These are phyloP conservation scores for Stenodema calcarata DNA, from an alignment of 2,888 invertebrate genomes.

Conservation along the genomic window DNA sequence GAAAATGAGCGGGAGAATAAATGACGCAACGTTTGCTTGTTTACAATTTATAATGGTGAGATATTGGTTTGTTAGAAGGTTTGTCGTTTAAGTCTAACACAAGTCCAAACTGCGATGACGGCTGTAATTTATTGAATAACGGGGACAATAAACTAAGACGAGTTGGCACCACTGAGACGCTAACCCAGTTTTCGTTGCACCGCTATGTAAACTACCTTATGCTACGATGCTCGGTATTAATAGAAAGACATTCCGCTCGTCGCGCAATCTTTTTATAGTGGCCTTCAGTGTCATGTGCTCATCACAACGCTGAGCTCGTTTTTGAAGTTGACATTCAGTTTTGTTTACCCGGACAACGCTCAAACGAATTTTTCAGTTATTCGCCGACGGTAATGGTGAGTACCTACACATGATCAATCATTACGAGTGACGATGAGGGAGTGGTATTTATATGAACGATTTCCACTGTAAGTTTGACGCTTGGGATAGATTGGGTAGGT, in stretches of 20 bases:
- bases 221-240: conserved; percentile 8
- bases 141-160: neutral
- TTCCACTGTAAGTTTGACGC: no score
- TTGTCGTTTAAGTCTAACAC: no score
- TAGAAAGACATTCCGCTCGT: conserved; percentile 18
- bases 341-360: neutral
- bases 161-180: neutral
- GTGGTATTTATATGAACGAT: no score
- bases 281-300: conserved; percentile 19
- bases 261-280: conserved; percentile 23
- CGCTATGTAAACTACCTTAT: neutral
- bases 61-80: no score
- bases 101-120: no score
- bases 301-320: neutral
- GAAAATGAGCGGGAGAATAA: neutral
- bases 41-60: no score
- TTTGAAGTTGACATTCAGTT: neutral
- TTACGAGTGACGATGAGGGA: no score
- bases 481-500: no score
- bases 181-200: neutral
- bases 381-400: neutral
- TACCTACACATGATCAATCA: no score
- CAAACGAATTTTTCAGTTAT: neutral
- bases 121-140: no score
- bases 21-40: neutral